A percentile compares a stretch with the other conserved stretches of the same genome.
Evolutionary conservation across 2,888 invertebrate species (phyloP).

Genomic region (Petrolisthes cinctipes): DNA sequence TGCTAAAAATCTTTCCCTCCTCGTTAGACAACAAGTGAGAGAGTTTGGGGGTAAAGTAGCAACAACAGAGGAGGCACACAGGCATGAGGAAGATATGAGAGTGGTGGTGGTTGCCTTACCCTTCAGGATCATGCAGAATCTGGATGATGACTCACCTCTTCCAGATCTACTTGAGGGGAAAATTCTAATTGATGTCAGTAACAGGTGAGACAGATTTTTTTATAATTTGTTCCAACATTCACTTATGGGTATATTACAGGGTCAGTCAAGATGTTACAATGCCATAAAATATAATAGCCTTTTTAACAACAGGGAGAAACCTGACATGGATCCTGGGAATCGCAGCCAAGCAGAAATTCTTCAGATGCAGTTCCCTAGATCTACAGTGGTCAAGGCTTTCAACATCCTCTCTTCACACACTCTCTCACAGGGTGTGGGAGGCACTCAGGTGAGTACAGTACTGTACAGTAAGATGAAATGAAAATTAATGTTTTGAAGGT

Average conservation of each 20-base stretch:
- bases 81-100: neutral
- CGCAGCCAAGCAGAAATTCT: slow-evolving; percentile 17
- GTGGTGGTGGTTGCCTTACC: slow-evolving; percentile 23
- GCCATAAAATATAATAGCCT: too few relatives aligned
- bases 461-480: neutral
- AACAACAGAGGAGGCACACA: slow-evolving; percentile 1
- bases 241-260: neutral
- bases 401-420: slow-evolving; percentile 7
- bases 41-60: neutral
- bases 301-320: too few relatives aligned
- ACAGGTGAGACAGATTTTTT: neutral
- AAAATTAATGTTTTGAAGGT: neutral
- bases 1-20: neutral
- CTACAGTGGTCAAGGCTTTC: slow-evolving; percentile 24
- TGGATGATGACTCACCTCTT: neutral
- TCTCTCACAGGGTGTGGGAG: neutral
- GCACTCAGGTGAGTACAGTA: neutral
- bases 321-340: neutral
- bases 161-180: neutral
- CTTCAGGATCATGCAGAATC: neutral
- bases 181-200: slow-evolving; percentile 21
- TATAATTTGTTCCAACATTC: neutral
- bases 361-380: neutral
- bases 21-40: neutral
- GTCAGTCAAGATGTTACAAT: neutral